phyloP scores from a whole-genome alignment of 2,888 invertebrate species.

The Hemicrepidius hirtus region DNA sequence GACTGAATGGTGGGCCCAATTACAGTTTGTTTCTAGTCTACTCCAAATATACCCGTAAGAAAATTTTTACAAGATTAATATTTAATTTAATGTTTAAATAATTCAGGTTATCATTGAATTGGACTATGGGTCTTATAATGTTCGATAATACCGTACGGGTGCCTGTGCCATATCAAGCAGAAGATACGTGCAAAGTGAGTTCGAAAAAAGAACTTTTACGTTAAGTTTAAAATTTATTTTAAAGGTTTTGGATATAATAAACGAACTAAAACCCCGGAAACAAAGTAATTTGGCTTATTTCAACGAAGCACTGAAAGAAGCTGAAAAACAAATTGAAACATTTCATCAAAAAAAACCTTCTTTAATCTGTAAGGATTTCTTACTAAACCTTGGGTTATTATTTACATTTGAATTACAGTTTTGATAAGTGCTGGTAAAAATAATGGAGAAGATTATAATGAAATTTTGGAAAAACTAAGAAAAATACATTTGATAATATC shows the following conservation, averaged over 20 bases:
- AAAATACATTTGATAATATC: background rate
- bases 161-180: constrained; percentile 7
- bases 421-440: constrained; percentile 12
- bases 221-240: background rate
- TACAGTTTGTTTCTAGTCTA: constrained; percentile 11
- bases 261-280: background rate
- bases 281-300: background rate
- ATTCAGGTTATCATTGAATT: constrained; percentile 8
- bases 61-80: no score
- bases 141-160: background rate
- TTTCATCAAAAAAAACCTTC: background rate
- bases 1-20: constrained; percentile 14
- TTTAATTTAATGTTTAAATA: background rate
- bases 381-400: background rate
- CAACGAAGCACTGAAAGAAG: constrained; percentile 16
- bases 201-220: no score
- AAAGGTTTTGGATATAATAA: constrained; percentile 9
- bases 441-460: constrained; percentile 1
- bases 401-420: constrained; percentile 1
- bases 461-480: background rate
- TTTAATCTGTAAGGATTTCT: constrained; percentile 17
- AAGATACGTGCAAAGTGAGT: constrained; percentile 24
- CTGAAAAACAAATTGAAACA: constrained; percentile 3
- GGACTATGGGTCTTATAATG: constrained; percentile 13
- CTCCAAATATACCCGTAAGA: constrained; percentile 21